Percentiles rank a stretch among this genome's conserved stretches.
phyloP scores from a whole-genome alignment of 1,140 invertebrate species.

The Phymorhynchus buccinoides region DNA sequence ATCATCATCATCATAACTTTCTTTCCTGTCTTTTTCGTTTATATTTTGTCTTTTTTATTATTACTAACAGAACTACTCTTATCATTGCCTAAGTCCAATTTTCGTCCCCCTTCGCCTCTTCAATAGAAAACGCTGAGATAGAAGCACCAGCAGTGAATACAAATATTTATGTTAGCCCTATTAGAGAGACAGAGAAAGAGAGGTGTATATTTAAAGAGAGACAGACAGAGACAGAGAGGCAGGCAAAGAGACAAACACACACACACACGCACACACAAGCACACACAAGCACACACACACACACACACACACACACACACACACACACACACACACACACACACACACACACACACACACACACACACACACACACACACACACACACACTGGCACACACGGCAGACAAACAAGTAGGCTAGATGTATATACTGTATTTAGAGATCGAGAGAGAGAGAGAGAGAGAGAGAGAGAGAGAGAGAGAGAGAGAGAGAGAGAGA shows the following conservation, averaged over 20 bases:
- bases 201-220: too few species aligned
- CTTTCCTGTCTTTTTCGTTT: neutral
- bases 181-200: too few species aligned
- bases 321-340: neutral
- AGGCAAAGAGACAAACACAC: neutral
- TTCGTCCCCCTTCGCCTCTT: neutral
- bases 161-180: too few species aligned
- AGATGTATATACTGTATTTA: too few species aligned
- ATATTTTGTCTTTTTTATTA: neutral
- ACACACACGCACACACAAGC: neutral
- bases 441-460: neutral
- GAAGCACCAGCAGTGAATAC: too few species aligned
- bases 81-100: neutral
- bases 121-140: too few species aligned
- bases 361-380: neutral
- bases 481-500: neutral
- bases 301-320: neutral
- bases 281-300: neutral
- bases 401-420: too few species aligned
- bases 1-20: neutral
- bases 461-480: neutral
- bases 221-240: neutral
- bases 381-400: too few species aligned
- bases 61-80: neutral
- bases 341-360: neutral